phyloP scores from a whole-genome alignment of 2,797 vertebrate genomes.

The Sus cebifrons region DNA sequence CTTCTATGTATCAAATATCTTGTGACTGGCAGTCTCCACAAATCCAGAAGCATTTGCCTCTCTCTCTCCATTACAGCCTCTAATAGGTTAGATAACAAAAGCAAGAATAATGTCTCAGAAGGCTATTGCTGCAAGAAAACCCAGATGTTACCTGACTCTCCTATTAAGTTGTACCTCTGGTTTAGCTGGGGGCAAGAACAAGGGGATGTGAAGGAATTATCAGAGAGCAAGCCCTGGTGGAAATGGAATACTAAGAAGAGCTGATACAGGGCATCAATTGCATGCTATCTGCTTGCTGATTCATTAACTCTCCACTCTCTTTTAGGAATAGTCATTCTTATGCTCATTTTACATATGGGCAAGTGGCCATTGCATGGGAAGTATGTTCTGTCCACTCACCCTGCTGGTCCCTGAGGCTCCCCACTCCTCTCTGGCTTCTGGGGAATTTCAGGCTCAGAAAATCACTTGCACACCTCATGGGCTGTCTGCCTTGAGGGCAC shows the following conservation, averaged over 20 bases:
- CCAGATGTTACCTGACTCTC: constrained; percentile 74
- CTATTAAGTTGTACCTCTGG: constrained; percentile 57
- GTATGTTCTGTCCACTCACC: not conserved
- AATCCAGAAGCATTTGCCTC: constrained; percentile 59
- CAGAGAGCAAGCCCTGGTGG: constrained; percentile 62
- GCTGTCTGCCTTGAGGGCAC: not conserved
- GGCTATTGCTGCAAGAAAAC: not conserved
- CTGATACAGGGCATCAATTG: not conserved
- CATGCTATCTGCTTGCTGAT: accelerated
- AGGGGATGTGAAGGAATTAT: constrained; percentile 60
- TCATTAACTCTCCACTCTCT: constrained; percentile 45
- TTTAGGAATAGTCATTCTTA: not conserved
- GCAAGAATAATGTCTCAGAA: constrained; percentile 55
- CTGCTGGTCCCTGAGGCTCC: not conserved
- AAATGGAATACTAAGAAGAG: constrained; percentile 61
- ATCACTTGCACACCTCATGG: not conserved
- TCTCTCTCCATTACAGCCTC: constrained; percentile 61
- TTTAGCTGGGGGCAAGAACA: constrained; percentile 44
- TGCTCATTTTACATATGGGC: constrained; percentile 64
- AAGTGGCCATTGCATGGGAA: not conserved
- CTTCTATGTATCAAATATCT: constrained; percentile 70
- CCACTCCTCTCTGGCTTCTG: not conserved
- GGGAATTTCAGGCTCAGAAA: not conserved
- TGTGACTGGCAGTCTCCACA: constrained; percentile 70
- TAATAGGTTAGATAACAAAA: constrained; percentile 77